phyloP scores from a whole-genome alignment of 2,113 vertebrate species.

The Cochlearius cochlearius region DNA sequence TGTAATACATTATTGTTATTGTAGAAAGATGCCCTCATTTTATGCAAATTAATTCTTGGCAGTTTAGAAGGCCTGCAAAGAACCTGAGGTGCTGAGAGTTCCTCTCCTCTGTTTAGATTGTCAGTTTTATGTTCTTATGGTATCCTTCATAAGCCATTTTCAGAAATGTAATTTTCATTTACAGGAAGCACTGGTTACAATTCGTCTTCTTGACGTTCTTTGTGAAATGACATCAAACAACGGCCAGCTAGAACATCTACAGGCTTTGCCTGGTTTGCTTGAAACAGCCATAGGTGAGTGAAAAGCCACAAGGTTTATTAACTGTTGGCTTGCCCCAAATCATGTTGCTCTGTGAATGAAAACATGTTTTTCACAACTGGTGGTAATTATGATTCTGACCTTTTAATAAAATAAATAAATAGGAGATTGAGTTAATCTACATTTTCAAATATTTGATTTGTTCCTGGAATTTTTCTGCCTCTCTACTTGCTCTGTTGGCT shows the following conservation, averaged over 20 bases:
- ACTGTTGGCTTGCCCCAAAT: not conserved
- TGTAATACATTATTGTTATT: not conserved
- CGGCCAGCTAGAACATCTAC: conserved; percentile 80
- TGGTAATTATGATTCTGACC: not conserved
- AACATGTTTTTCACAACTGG: not conserved
- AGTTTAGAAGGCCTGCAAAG: not conserved
- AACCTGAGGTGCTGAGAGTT: not conserved
- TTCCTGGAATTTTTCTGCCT: conserved; percentile 3
- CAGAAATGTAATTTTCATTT: not conserved
- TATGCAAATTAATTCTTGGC: not conserved
- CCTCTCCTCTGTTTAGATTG: not conserved
- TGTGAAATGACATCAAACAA: conserved; percentile 89
- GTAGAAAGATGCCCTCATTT: not conserved
- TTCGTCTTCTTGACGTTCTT: conserved; percentile 87
- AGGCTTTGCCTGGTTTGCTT: conserved; percentile 83
- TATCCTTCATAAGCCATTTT: not conserved
- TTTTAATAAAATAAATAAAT: not conserved
- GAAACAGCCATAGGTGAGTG: conserved; percentile 83
- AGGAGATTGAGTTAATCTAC: not conserved
- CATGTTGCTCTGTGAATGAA: not conserved
- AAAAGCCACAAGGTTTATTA: not conserved
- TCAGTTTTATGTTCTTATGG: not conserved
- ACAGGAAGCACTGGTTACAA: conserved; percentile 83
- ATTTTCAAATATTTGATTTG: conserved; percentile 45
- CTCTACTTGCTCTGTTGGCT: not conserved